phyloP scores from a whole-genome alignment of 1,140 invertebrate species.

The Dendrolimus punctatus region DNA sequence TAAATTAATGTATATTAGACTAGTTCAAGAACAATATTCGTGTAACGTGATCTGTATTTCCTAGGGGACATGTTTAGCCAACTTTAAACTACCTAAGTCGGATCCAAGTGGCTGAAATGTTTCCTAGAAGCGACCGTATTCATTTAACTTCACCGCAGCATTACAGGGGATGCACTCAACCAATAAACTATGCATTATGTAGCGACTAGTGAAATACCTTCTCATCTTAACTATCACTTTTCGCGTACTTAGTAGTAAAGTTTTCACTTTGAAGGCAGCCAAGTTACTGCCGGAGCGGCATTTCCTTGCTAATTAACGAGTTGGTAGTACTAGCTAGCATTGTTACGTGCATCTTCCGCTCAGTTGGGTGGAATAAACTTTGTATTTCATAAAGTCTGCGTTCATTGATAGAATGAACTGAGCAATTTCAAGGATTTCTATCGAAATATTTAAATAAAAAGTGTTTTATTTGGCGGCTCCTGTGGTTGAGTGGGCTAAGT shows the following conservation, averaged over 20 bases:
- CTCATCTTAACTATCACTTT: constrained; percentile 18
- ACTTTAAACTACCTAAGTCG: too few relatives aligned
- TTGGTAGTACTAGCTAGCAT: constrained; percentile 9
- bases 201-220: constrained; percentile 8
- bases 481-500: too few relatives aligned
- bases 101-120: neutral
- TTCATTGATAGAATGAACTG: constrained; percentile 2
- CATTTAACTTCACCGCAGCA: constrained; percentile 1
- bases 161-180: constrained; percentile 3
- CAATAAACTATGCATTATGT: constrained; percentile 13
- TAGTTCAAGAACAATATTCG: too few relatives aligned
- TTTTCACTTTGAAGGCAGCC: constrained; percentile 15
- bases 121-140: neutral
- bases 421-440: too few relatives aligned
- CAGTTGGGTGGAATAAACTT: constrained; percentile 15
- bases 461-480: too few relatives aligned
- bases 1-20: too few relatives aligned
- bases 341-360: constrained; percentile 16
- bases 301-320: constrained; percentile 19
- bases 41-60: neutral
- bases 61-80: neutral
- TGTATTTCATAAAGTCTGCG: constrained; percentile 11
- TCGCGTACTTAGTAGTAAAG: constrained; percentile 20
- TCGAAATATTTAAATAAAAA: too few relatives aligned
- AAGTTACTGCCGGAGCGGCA: constrained; percentile 16